Evolutionary conservation across 2,888 invertebrate genomes (phyloP), one percentile per base, ranked within the genome.

Genomic region (Eupeodes luniger): DNA sequence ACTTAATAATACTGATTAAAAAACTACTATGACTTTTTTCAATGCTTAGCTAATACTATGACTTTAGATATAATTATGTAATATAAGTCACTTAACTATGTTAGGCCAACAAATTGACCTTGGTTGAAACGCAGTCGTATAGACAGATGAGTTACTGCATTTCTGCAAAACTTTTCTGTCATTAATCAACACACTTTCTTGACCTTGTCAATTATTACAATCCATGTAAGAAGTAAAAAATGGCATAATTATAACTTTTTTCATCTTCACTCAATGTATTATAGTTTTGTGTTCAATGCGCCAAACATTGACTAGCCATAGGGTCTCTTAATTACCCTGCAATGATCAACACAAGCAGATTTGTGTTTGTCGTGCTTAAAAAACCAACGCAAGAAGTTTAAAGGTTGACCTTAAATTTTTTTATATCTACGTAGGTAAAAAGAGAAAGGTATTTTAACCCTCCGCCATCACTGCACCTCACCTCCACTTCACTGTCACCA

Each of bases 391-490:
- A 40, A 40, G 40, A 40, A 40, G 40, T 40, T 40, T 40, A 40
- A 40, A 40, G 40, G 4, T 53, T 3, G 16, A 1, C 14, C 27
- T 34, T 12, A 57, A 1, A 34, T 27, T 34, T 57, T 27, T 57
- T 2, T 4, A 14, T 57, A 34, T 4, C 1, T 14, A 11, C 10
- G 12, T 47, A 11, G 10, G 10, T 47, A 61, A 64, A 81, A 82
- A 77, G 76, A 64, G 76, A 82, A 82, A 79, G 74, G 61, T 69
- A 61, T n/a, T 47, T 44, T 66, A 40, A 51, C 44, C 57, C 40
- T 16, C 12, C 5, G 0, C 40, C 40, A 40, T 40, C 1, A 27
- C 2, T 3, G 27, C 2, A 27, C 27, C 27, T 27, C 27, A 27
- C 16, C n/a, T 2, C 16, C 40, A 16, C 2, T 40, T 27, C 27